Evolutionary conservation across 2,797 vertebrate genomes (phyloP).

Genomic region (Microcaecilia unicolor): DNA sequence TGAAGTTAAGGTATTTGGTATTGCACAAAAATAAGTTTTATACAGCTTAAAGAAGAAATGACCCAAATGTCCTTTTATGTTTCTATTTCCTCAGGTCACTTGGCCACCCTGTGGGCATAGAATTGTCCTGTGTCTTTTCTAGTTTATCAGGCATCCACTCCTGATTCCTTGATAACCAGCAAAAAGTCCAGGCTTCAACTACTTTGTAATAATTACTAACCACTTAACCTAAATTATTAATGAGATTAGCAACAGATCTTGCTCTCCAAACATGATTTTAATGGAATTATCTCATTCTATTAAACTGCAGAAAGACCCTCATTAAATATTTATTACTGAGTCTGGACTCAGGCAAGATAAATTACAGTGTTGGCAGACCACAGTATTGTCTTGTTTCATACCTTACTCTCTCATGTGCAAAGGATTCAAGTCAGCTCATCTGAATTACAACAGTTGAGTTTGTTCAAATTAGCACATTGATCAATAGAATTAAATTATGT

Average conservation of each 20-base stretch:
- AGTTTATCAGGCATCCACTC: too few relatives aligned
- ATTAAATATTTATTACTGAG: conserved; percentile 63
- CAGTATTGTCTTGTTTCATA: conserved; percentile 25
- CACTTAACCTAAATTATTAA: conserved; percentile 65
- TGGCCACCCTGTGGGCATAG: too few relatives aligned
- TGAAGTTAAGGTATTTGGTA: too few relatives aligned
- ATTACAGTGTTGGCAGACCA: conserved; percentile 45
- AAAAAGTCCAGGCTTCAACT: too few relatives aligned
- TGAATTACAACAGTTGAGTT: conserved; percentile 44
- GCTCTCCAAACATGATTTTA: conserved; percentile 52
- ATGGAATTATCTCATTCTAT: conserved; percentile 67
- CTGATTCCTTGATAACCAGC: too few relatives aligned
- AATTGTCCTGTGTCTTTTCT: too few relatives aligned
- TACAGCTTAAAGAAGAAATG: too few relatives aligned
- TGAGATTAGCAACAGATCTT: conserved; percentile 37
- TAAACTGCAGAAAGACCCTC: conserved; percentile 54
- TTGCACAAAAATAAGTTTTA: too few relatives aligned
- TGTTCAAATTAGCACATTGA: conserved; percentile 46
- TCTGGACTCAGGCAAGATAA: conserved; percentile 45
- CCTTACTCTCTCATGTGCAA: conserved; percentile 7
- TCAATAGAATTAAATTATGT: conserved; percentile 49
- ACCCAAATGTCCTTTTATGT: too few relatives aligned
- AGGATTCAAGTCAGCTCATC: conserved; percentile 30
- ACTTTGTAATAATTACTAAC: conserved; percentile 43
- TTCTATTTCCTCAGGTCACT: too few relatives aligned